phyloP scores from a whole-genome alignment of 2,113 vertebrate genomes.

The Ctenomys sociabilis region DNA sequence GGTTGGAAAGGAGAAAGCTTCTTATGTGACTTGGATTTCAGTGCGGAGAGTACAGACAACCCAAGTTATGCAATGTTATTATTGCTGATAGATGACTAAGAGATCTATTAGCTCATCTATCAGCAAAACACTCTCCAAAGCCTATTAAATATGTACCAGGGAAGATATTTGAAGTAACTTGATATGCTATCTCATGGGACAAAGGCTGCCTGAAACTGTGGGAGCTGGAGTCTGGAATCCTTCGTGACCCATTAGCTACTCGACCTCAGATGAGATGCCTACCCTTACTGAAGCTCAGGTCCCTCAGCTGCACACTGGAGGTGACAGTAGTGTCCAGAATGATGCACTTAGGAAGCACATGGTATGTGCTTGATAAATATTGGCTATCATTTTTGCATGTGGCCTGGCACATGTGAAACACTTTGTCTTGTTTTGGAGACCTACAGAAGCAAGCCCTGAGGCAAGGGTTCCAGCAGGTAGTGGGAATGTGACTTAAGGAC shows the following conservation, averaged over 20 bases:
- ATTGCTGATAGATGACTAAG: background rate
- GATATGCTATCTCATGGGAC: constrained; percentile 1
- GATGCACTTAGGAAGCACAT: background rate
- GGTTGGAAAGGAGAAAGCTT: background rate
- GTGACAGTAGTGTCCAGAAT: background rate
- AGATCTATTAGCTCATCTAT: background rate
- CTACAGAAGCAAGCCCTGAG: background rate
- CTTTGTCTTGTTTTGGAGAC: background rate
- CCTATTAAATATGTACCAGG: constrained; percentile 25
- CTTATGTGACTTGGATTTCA: background rate
- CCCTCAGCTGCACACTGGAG: background rate
- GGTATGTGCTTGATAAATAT: background rate
- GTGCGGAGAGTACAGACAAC: background rate
- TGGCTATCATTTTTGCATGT: background rate
- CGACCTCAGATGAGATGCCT: background rate
- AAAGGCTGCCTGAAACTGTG: background rate
- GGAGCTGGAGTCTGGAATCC: background rate
- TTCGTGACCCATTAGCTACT: background rate
- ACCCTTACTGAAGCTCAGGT: background rate
- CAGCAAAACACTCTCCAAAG: constrained; percentile 37
- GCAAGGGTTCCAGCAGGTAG: background rate
- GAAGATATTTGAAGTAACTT: constrained; percentile 42
- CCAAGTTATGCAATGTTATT: constrained; percentile 8
- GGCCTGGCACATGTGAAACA: constrained; percentile 20
- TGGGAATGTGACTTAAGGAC: background rate